Evolutionary conservation across 92 coral and sea anemone species (phyloP).

Genomic region (Blastomussa wellsi): DNA sequence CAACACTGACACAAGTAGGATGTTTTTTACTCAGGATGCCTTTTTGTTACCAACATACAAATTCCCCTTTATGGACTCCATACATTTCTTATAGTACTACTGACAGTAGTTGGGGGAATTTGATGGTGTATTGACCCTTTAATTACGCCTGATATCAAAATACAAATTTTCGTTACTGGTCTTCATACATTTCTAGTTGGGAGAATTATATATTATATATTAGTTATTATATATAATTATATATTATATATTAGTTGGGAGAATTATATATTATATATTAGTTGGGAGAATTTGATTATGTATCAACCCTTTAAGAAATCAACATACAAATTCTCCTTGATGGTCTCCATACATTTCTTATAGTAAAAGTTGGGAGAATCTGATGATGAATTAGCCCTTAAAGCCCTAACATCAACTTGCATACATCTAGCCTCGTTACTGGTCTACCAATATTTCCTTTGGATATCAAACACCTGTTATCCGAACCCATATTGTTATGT

Average conservation of each 20-base stretch:
- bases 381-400: background rate
- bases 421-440: too few species aligned
- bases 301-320: too few species aligned
- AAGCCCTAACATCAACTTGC: background rate
- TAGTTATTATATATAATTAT: too few species aligned
- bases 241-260: too few species aligned
- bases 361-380: background rate
- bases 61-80: background rate
- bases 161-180: background rate
- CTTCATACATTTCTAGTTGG: background rate
- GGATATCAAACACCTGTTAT: background rate
- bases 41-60: too few species aligned
- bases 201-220: too few species aligned
- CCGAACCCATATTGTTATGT: background rate
- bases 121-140: background rate
- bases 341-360: background rate
- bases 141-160: too few species aligned
- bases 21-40: too few species aligned
- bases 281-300: too few species aligned
- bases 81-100: background rate
- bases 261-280: too few species aligned
- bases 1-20: background rate
- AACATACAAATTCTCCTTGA: background rate
- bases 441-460: background rate
- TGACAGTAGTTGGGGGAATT: background rate